Evolutionary conservation across 2,113 vertebrate genomes (phyloP), one percentile per base, ranked within the genome.

Genomic region (Brachionichthys hirsutus): DNA sequence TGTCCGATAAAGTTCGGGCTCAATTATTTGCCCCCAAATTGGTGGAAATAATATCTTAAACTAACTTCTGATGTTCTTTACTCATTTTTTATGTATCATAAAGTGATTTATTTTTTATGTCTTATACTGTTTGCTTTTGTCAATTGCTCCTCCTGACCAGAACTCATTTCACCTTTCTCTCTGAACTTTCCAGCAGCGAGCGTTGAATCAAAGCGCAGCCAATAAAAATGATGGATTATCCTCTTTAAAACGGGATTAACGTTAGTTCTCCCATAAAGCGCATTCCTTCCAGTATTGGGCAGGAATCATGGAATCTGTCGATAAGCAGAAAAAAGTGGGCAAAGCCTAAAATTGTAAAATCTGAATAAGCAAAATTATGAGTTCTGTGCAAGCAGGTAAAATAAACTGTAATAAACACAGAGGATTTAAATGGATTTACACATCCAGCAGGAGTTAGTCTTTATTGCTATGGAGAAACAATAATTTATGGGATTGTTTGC

Each of bases 181-280:
- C 75, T 81, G 83, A 81, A 67, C 61, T n/a, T 69, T 47, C 63
- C 65, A 47, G 36, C 22, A 36, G 42, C 22, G 50, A 15, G 22
- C 52, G 36, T 44, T 38, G 44, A 59, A 55, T 42, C 61, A 49
- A 20, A 59, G 59, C 60, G 62, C 62, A 62, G 51, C 72, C 74
- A 67, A 63, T 71, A 70, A 55, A 77, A 82, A 82, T 55, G 69
- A 55, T 72, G 83, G 84, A 86, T 88, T 84, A 86, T 81, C 85
- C 67, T 73, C 70, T 65, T 86, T 66, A 60, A 54, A 66, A 38
- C 69, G 18, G 81, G 81, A 87, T 85, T 87, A 88, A 69, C 80
- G 74, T n/a, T 68, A 48, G 46, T 62, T 74, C 67, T 52, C 52
- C 67, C 61, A 65, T 70, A 75, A 68, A 48, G 75, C 75, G 58